Evolutionary conservation across 1,140 invertebrate genomes (phyloP), one percentile per base, ranked within the genome.

Genomic region (Steinernema feltiae): DNA sequence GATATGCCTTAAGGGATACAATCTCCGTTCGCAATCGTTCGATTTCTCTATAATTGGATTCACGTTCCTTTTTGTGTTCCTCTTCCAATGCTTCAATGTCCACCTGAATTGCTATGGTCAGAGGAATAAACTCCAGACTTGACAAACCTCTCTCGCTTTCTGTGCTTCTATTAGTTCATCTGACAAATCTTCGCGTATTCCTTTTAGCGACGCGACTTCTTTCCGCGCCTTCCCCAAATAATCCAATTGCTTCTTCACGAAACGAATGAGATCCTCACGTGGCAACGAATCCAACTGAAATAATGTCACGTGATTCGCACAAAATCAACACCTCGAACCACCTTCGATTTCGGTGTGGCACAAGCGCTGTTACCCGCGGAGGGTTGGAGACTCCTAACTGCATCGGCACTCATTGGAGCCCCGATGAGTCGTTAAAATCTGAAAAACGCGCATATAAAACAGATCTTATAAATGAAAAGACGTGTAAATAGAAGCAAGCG

Each of bases 191-290:
- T 63, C 53, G 12, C 53, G 12, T 3, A 21, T 48, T 3, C 71
- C 48, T 29, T 74, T 74, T n/a, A 74, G 27, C 18, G 48, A 2
- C 27, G 24, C 3, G 18, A 74, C 71, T 32, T 73, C 30, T 29
- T 74, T 74, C 69, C 48, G 3, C 1, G 30, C 73, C 21, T 74
- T 32, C 30, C 69, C 73, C 48, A 74, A 29, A 30, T 71, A 30
- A 27, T 48, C 17, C 21, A 80, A 31, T 29, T 80, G 79, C 46
- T 81, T 80, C 53, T 81, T 80, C 17, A 72, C 80, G 41, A 80
- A 81, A 3, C 69, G 41, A 17, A 80, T 71, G 3, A 80, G 78
- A 70, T 80, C 79, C 21, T 81, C 79, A 3, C 35, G 41, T 18
- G 76, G 30, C 30, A 80, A 32, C 1, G 72, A 74, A 30, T 80